Evolutionary conservation across 2,888 invertebrate species (phyloP), one percentile per base, ranked within the genome.

Genomic region (Parasteatoda lunata): DNA sequence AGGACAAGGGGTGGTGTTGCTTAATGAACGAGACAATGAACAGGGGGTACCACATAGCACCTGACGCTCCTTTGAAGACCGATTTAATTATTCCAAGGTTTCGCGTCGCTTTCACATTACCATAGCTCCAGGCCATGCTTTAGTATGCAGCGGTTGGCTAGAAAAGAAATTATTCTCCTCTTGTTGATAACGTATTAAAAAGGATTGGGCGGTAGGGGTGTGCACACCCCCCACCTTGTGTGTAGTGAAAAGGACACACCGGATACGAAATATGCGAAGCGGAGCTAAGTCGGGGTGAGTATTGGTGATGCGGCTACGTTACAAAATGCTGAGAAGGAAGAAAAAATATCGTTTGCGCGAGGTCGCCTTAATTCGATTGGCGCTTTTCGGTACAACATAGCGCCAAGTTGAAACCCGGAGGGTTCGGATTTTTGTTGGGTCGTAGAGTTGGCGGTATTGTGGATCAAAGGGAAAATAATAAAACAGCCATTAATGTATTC

Each of bases 1-100:
- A 59, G 59, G 65, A 75, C 75, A 68, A 66, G 76, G 51, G 69
- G 30, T 49, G 30, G 30, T 15, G 30, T 30, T n/a, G 45, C 72
- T 68, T 85, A 85, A 85, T 85, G 85, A 85, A 71, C 76, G 80
- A 85, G 85, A 85, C 85, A 85, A 85, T 76, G 65, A 68, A 85
- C 13, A 79, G 84, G 66, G 73, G 72, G 72, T 72, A 49, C 71
- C 65, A 51, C 77, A 45, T 65, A 65, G 77, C 84, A 84, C 84
- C 84, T 84, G 84, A 84, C 84, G 85, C 85, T 77, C 83, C 77
- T 83, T 77, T 77, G 83, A 83, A 77, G 83, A 71, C 83, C 79
- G 75, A 85, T 85, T 85, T 85, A 80, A 85, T 85, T 85, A 85
- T 85, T 76, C 77, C 76, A 52, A 59, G 48, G 13, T 65, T 54